Evolutionary conservation across 1,140 invertebrate genomes (phyloP), one percentile per base, ranked within the genome.

Genomic region (Planococcus citri): DNA sequence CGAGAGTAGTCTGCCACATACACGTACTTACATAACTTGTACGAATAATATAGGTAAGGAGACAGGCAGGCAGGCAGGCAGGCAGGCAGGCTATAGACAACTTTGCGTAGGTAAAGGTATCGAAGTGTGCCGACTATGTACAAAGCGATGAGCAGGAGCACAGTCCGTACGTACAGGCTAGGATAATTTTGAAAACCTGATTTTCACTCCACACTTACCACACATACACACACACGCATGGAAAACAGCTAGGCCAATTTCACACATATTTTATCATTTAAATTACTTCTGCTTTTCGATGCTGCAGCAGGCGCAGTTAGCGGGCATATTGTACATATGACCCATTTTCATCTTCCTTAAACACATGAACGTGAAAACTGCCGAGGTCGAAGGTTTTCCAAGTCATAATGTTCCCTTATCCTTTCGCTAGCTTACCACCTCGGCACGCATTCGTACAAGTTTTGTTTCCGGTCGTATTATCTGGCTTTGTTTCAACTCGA

Each of bases 351-450:
- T 2, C 41, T 51, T 51, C 41, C 41, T 51, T 51, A 51, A 51
- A 51, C 41, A 51, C 41, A 51, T n/a, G 41, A 51, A 51, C 17
- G 41, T 51, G 41, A 51, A 51, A 51, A 14, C 6, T 20, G 41
- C 41, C 41, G 41, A 20, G 41, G 41, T 51, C 41, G 41, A 51
- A 51, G 41, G 41, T 51, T 51, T 51, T 51, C 33, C 41, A 20
- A 51, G 41, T 20, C 41, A 51, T 51, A 51, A 51, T 51, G 41
- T 51, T 51, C 41, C 41, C 41, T 51, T 51, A 51, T 51, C 41
- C 41, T 51, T 51, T 51, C 41, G 41, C 41, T 51, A 51, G 17
- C 41, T 51, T 51, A 51, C 41, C 41, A 51, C 41, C 41, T 51
- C 41, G 17, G 41, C 41, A 51, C 41, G 41, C 41, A 51, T 51